Evolutionary conservation across 2,113 vertebrate species (phyloP).

Genomic region (Macheiramphus alcinus): DNA sequence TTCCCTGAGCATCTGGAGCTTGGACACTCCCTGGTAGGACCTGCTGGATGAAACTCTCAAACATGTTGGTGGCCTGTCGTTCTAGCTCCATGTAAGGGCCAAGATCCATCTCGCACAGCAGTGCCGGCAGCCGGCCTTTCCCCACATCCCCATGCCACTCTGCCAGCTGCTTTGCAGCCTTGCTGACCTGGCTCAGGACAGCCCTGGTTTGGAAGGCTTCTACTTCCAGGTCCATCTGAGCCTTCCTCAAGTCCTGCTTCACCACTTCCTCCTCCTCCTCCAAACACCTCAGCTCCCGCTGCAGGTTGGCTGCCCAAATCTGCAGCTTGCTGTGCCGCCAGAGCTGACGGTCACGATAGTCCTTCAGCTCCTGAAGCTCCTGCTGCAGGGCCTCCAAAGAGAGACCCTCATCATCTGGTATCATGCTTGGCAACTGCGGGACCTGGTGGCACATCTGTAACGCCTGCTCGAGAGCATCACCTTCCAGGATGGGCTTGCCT

Average conservation of each 20-base stretch:
- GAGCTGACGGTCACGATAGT: not conserved
- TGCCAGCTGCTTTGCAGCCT: not conserved
- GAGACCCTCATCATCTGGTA: not conserved
- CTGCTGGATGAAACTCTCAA: not conserved
- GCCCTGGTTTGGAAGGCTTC: not conserved
- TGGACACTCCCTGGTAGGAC: not conserved
- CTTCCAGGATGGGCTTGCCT: slow-evolving; percentile 46
- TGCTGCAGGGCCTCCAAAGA: not conserved
- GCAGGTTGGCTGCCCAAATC: not conserved
- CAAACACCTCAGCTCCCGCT: not conserved
- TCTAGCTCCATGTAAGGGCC: slow-evolving; percentile 3
- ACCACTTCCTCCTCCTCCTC: not conserved
- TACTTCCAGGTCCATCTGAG: not conserved
- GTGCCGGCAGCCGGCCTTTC: not conserved
- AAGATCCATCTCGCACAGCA: not conserved
- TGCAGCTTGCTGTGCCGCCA: not conserved
- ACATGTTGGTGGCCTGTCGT: not conserved
- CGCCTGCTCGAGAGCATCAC: not conserved
- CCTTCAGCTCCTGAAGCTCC: slow-evolving; percentile 5
- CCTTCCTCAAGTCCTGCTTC: not conserved
- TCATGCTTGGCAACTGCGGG: accelerated
- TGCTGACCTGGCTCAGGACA: not conserved
- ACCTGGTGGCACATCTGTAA: not conserved
- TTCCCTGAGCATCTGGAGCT: not conserved
- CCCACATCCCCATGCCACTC: not conserved